Evolutionary conservation across 2,113 vertebrate species (phyloP), one percentile per base, ranked within the genome.

Genomic region (Phyllostomus hastatus): DNA sequence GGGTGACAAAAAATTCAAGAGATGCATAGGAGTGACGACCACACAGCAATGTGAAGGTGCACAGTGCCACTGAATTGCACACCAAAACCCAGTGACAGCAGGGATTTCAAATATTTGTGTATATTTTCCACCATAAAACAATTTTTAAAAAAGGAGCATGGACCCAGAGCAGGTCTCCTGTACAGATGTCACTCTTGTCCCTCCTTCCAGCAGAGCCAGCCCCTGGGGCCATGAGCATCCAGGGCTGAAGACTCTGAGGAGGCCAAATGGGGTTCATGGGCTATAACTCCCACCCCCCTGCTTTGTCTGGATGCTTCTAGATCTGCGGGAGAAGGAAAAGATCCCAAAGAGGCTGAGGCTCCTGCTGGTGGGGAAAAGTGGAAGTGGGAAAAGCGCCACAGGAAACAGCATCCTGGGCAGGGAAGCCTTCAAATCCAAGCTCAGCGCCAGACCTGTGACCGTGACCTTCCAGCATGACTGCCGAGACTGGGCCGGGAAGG

Each of bases 341-440:
- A 17, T 11, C 9, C 91, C 66, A 0, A 19, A 11, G 67, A 81
- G 1, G 1, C 61, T 95, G 79, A 80, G 90, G 52, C 94, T 97
- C 38, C 16, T 97, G 31, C 90, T 97, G 50, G 90, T 96, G 79
- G 95, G 95, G 41, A 73, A 46, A 73, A 73, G 24, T 2, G 72
- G 72, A 28, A 73, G 72, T 8, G 96, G 97, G 57, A 97, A 97
- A 28, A 97, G 38, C 38, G 4, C 38, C 38, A 41, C 38, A 41
- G 38, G 38, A 41, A 41, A 41, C 38, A 41, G 38, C 38, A 41
- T 41, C 38, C 38, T 41, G 38, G 38, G 38, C 38, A 41, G 38
- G 38, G 38, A 41, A 41, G 96, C 2, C 5, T 96, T 96, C 14
- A 26, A 75, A 35, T 96, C 95, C 2, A 94, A 50, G 35, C 11